Evolutionary conservation across 1,140 invertebrate species (phyloP).

Genomic region (Eciton burchellii): DNA sequence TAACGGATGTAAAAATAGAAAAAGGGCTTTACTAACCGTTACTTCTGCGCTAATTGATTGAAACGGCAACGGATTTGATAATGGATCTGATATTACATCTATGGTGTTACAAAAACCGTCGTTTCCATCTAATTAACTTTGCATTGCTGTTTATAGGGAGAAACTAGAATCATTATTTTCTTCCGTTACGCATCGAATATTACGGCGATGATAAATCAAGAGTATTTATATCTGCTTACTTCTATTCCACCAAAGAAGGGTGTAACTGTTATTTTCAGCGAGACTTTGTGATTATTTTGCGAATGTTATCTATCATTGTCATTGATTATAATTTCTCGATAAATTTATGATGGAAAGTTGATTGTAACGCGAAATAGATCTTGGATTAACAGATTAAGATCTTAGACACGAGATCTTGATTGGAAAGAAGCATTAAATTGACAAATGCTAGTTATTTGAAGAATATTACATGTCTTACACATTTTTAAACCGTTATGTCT

Average conservation of each 20-base stretch:
- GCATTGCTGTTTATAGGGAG: conserved; percentile 25
- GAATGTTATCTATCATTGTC: background rate
- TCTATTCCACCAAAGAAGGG: conserved; percentile 14
- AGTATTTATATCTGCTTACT: background rate
- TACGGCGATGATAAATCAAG: conserved; percentile 1
- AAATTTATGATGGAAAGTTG: background rate
- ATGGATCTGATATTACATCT: background rate
- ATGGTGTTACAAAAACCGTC: background rate
- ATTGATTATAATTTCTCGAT: conserved; percentile 7
- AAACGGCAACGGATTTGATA: background rate
- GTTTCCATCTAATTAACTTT: conserved; percentile 55
- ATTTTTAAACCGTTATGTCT: too few species aligned
- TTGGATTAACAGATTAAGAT: too few species aligned
- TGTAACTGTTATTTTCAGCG: conserved; percentile 24
- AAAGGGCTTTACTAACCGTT: background rate
- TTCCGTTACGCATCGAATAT: conserved; percentile 41
- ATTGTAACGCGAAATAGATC: background rate
- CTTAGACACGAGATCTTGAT: too few species aligned
- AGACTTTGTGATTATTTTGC: background rate
- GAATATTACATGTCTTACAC: too few species aligned
- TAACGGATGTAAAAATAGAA: background rate
- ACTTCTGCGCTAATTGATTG: background rate
- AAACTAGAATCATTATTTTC: conserved; percentile 29
- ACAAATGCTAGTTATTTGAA: too few species aligned
- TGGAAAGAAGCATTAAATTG: too few species aligned